Evolutionary conservation across 92 coral and sea anemone species (phyloP), one percentile per base, ranked within the genome.

Genomic region (Bergia sp.): DNA sequence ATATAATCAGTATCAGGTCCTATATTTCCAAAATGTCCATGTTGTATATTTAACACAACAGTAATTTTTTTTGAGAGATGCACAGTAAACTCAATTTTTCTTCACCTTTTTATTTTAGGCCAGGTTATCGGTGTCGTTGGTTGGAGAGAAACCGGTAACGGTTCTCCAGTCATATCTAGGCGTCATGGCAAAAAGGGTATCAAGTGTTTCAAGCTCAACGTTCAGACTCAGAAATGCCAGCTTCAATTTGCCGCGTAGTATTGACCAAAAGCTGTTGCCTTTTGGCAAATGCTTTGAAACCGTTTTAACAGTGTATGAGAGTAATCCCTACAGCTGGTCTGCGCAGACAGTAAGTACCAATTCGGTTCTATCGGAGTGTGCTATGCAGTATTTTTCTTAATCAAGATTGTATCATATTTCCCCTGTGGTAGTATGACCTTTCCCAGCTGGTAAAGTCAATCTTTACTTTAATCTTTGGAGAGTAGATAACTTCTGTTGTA

Each of bases 311-410:
- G 93, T 95, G 23, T 95, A 91, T 65, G 91, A 91, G 13, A 82
- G 85, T 21, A 95, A 91, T 82, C 98, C 98, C 5, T 95, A 89
- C 91, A 47, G 81, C 76, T 85, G 92, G 40, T 83, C 76, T 67
- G 0, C 78, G 44, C 75, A 66, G 21, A 55, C 39, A 39, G 85
- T 80, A 11, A 80, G 85, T 80, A 36, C 7, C 42, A 21, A 13
- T 20, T 72, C n/a, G 7, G 8, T 38, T 29, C 4, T 9, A 20
- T 73, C 41, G 15, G 77, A 13, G 15, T 73, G 77, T 73, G 39
- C 12, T n/a, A 21, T 69, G 0, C 74, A n/a, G 74, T 53, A 3
- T 11, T 53, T 53, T 11, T 53, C 58, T 11, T 53, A 53, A 47
- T 53, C 3, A 53, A 18, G 58, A 53, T 53, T 53, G 13, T 53